Evolutionary conservation across 2,797 vertebrate species (phyloP).

Genomic region (Myiothlypis chrysogaster): DNA sequence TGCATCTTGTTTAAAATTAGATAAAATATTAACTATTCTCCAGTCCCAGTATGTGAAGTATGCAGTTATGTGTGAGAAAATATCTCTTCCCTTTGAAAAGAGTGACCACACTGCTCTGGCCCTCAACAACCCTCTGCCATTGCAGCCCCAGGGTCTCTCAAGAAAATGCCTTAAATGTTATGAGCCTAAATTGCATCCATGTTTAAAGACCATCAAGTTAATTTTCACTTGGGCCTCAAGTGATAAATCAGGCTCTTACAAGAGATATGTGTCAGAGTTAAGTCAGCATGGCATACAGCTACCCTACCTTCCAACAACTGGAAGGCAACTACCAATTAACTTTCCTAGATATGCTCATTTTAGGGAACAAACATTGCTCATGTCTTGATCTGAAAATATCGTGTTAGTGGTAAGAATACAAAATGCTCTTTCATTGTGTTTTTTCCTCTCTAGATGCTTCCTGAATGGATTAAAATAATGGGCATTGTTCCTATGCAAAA

Average conservation of each 20-base stretch:
- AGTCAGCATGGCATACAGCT: not conserved
- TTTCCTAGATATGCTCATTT: not conserved
- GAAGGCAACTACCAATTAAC: not conserved
- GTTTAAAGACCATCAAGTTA: not conserved
- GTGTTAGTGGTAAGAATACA: not conserved
- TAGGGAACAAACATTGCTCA: not conserved
- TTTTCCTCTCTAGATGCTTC: not conserved
- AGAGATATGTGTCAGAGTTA: not conserved
- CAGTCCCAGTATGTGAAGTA: not conserved
- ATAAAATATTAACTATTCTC: constrained; percentile 13
- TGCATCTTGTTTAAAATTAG: constrained; percentile 2
- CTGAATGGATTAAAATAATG: not conserved
- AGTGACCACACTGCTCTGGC: not conserved
- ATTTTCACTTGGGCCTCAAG: not conserved
- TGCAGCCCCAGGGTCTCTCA: not conserved
- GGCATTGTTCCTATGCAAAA: not conserved
- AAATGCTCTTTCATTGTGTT: not conserved
- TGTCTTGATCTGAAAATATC: not conserved
- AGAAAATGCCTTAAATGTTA: not conserved
- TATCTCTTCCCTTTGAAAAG: not conserved
- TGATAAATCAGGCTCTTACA: not conserved
- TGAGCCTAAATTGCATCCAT: not conserved
- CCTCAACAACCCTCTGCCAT: not conserved
- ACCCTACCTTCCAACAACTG: not conserved
- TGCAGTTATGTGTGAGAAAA: not conserved